Evolutionary conservation across 2,888 invertebrate genomes (phyloP), one percentile per base, ranked within the genome.

Genomic region (Auanema freiburgensis): DNA sequence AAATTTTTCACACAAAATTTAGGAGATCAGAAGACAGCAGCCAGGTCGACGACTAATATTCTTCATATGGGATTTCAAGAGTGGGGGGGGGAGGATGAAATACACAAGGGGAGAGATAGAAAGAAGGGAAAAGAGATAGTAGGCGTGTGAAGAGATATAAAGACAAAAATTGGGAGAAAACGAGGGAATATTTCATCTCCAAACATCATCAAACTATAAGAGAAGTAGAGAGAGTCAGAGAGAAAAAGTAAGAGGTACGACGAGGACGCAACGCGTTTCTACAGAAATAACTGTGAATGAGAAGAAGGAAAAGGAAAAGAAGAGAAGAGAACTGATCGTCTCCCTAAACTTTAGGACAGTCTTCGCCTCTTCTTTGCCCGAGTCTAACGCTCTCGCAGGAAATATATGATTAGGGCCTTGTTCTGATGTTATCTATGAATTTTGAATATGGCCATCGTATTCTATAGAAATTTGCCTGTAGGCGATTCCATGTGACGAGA

Each of bases 161-260:
- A 55, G 49, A 50, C 54, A 44, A 55, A 50, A 55, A 61, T 56
- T 56, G 54, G 16, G 52, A 43, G 57, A 40, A 18, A 43, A 46
- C 50, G 44, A 56, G 25, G 21, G 8, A 33, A 33, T 8, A 33
- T 33, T 33, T 33, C 33, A 33, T 8, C 33, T 33, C 33, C 3
- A 33, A 33, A 33, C 33, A 33, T 33, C 33, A 33, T 25, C 42
- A n/a, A 23, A 42, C 1, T 18, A 55, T n/a, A 10, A 41, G 42
- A 53, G 51, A 40, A 24, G 33, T n/a, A 14, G 52, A 41, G 50
- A 4, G 57, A 57, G 57, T 50, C 40, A 57, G 58, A 63, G 56
- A 52, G 57, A 41, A 57, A 51, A 23, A 57, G 57, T 23, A 44
- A 51, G 58, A 51, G 65, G 67, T 25, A 55, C 62, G 40, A 61